Conservation (phyloP, 2,888 invertebrate species). For the Ochlodes sylvanus region DNA sequence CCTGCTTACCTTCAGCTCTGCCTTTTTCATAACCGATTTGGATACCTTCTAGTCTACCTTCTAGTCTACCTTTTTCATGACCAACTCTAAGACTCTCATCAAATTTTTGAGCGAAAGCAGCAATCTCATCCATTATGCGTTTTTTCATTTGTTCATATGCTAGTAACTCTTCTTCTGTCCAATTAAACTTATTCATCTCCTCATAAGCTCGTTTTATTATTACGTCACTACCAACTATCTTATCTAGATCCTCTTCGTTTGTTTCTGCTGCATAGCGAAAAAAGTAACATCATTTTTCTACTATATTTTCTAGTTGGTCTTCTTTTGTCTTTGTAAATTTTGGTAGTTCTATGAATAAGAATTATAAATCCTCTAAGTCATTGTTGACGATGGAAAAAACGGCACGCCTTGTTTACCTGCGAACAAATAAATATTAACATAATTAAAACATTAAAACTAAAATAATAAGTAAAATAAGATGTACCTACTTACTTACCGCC, state of each 20-base stretch:
- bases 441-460: too few relatives aligned
- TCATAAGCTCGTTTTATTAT: constrained; percentile 48
- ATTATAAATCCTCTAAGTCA: constrained; percentile 51
- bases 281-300: constrained; percentile 48
- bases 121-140: constrained; percentile 43
- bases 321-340: constrained; percentile 44
- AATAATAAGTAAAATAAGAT: too few relatives aligned
- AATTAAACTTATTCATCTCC: constrained; percentile 45
- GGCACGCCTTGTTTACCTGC: too few relatives aligned
- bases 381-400: too few relatives aligned
- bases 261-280: constrained; percentile 50
- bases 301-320: constrained; percentile 47
- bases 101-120: constrained; percentile 47
- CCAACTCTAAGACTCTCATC: constrained; percentile 47
- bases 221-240: constrained; percentile 43
- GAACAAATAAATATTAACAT: too few relatives aligned
- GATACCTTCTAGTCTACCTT: too few relatives aligned
- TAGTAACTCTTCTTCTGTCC: constrained; percentile 49
- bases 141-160: constrained; percentile 48
- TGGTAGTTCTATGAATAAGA: constrained; percentile 49
- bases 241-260: constrained; percentile 37
- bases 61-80: constrained; percentile 42
- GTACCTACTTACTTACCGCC: too few relatives aligned
- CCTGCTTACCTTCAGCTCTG: too few relatives aligned
- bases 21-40: too few relatives aligned